phyloP scores from a whole-genome alignment of 1,140 invertebrate genomes.

The Hetaerina americana region DNA sequence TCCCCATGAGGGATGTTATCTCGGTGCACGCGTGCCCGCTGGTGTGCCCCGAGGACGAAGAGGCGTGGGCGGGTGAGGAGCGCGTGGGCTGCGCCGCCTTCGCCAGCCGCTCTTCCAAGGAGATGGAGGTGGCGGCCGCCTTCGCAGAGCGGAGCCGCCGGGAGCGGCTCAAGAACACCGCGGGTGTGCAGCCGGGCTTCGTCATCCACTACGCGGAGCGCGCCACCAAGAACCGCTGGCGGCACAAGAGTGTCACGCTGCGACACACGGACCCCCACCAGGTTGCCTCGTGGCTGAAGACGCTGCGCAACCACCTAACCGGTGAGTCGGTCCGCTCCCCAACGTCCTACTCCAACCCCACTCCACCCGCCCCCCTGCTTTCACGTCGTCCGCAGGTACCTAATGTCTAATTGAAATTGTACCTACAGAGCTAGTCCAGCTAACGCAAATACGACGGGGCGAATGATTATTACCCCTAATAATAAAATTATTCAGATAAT shows the following conservation, averaged over 20 bases:
- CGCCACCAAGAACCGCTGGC: constrained; percentile 42
- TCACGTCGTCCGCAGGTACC: no score
- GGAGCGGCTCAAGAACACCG: constrained; percentile 16
- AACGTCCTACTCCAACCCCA: no score
- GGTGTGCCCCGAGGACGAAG: neutral
- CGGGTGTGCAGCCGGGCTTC: constrained; percentile 33
- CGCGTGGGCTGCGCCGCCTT: neutral
- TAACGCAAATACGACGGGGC: no score
- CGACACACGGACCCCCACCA: constrained; percentile 45
- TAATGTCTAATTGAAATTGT: no score
- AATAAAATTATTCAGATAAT: no score
- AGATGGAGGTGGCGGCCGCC: neutral
- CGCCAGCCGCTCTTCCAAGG: neutral
- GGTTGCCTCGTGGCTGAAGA: constrained; percentile 46
- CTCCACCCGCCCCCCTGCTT: no score
- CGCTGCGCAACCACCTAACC: constrained; percentile 35
- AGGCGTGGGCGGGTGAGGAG: neutral
- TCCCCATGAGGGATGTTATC: neutral
- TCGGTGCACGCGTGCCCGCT: neutral
- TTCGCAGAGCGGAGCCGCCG: neutral
- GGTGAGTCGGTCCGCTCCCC: neutral
- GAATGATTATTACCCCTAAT: no score
- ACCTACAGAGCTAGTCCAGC: no score
- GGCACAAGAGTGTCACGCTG: constrained; percentile 39
- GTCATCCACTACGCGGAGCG: constrained; percentile 47